These are phyloP conservation scores for Ranitomeya imitator DNA, from an alignment of 2,113 vertebrate genomes.

Conservation along the genomic window DNA sequence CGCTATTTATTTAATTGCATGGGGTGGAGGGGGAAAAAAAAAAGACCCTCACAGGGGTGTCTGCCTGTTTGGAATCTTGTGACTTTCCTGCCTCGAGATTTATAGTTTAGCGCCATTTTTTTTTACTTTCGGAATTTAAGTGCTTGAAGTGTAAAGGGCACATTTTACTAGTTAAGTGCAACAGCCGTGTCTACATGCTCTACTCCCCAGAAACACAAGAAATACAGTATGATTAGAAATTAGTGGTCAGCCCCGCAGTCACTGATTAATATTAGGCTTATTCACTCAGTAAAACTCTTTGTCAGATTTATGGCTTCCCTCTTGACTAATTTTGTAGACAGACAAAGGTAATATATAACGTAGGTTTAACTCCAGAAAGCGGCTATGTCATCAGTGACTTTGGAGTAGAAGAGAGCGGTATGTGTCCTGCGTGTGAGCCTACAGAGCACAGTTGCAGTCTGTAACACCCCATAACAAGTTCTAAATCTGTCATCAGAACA, in stretches of 20 bases:
- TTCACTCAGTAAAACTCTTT: conserved; percentile 77
- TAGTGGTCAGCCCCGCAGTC: conserved; percentile 70
- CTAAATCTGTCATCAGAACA: conserved; percentile 98
- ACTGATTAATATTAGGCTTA: conserved; percentile 86
- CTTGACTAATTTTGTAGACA: conserved; percentile 70
- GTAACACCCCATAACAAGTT: conserved; percentile 92
- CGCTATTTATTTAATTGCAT: conserved; percentile 75
- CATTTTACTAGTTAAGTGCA: conserved; percentile 67
- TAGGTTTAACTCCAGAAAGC: conserved; percentile 87
- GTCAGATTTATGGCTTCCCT: conserved; percentile 80
- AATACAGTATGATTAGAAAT: conserved; percentile 70
- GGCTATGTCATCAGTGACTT: conserved; percentile 92
- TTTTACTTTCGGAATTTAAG: conserved; percentile 69
- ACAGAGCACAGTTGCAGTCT: conserved; percentile 89
- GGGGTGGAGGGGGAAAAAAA: conserved; percentile 59
- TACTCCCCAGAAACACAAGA: conserved; percentile 71
- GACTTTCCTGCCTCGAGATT: conserved; percentile 76
- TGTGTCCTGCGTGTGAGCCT: conserved; percentile 84
- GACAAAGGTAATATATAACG: conserved; percentile 75
- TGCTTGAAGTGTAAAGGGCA: conserved; percentile 68
- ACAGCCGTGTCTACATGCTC: conserved; percentile 61
- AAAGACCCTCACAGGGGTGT: conserved; percentile 60
- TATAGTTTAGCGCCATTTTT: conserved; percentile 69
- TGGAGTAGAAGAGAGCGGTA: conserved; percentile 80
- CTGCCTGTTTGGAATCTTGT: conserved; percentile 62